Evolutionary conservation across 2,888 invertebrate genomes (phyloP).

Genomic region (Sussaba pulchella): DNA sequence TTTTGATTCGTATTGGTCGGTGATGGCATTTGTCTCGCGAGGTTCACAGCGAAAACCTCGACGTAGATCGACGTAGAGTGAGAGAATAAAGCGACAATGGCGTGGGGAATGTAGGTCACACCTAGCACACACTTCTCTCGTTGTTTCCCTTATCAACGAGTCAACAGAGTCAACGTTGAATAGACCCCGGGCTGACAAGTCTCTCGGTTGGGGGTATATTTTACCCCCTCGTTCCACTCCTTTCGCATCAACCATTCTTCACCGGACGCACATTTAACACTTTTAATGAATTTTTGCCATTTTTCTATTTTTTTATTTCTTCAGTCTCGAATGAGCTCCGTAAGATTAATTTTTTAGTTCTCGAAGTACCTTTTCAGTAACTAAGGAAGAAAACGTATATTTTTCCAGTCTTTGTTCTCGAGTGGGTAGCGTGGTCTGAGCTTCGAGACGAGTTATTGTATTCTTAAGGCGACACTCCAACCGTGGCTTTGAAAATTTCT

Average conservation of each 20-base stretch:
- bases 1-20: too few species aligned
- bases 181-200: background rate
- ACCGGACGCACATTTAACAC: background rate
- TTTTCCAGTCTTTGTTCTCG: background rate
- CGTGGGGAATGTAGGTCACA: slow-evolving; percentile 48
- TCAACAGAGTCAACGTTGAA: slow-evolving; percentile 40
- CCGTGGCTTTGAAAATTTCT: too few species aligned
- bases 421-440: background rate
- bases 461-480: background rate
- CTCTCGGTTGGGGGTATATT: background rate
- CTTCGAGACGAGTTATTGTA: background rate
- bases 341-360: background rate
- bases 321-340: background rate
- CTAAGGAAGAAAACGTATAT: slow-evolving; percentile 12
- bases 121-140: slow-evolving; percentile 11
- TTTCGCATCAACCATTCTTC: slow-evolving; percentile 1
- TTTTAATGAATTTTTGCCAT: background rate
- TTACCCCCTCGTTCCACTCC: background rate
- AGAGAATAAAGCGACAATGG: background rate
- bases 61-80: too few species aligned
- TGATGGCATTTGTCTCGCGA: slow-evolving; percentile 15
- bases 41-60: slow-evolving; percentile 23
- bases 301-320: background rate
- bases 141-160: slow-evolving; percentile 48
- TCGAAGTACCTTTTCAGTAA: background rate